Evolutionary conservation across 2,888 invertebrate genomes (phyloP).

Genomic region (Strigamia maritima): DNA sequence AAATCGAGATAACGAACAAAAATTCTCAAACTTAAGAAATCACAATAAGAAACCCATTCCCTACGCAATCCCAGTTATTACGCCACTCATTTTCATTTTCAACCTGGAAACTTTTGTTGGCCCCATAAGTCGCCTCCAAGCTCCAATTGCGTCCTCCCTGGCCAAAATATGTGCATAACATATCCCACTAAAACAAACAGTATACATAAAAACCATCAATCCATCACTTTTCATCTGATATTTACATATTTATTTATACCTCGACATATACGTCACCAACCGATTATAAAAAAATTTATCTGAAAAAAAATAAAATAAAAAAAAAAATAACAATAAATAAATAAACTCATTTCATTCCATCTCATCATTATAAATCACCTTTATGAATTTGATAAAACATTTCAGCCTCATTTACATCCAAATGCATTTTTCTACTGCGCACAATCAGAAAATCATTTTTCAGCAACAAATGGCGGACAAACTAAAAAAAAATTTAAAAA

Average conservation of each 20-base stretch:
- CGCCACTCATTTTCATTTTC: no score
- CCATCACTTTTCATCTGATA: constrained; percentile 38
- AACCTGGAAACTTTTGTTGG: constrained; percentile 71
- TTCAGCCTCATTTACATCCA: constrained; percentile 64
- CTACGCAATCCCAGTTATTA: no score
- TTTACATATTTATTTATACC: constrained; percentile 55
- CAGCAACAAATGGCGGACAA: constrained; percentile 66
- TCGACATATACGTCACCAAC: constrained; percentile 75
- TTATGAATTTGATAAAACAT: constrained; percentile 79
- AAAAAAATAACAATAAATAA: no score
- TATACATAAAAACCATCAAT: not conserved
- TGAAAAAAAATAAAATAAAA: constrained; percentile 41
- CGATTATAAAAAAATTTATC: constrained; percentile 79
- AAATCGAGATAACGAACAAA: no score
- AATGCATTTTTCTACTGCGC: constrained; percentile 62
- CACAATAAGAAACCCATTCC: no score
- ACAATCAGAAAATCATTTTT: constrained; percentile 70
- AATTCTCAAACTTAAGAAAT: no score
- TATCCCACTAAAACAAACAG: constrained; percentile 66
- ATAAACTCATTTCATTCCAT: no score
- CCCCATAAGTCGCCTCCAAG: constrained; percentile 82
- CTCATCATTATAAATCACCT: constrained; percentile 39
- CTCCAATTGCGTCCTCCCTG: constrained; percentile 67
- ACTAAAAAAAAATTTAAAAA: constrained; percentile 51
- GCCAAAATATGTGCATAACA: constrained; percentile 75